Conservation (phyloP, 2,797 vertebrate genomes). For the Mormyrops boulengeri region DNA sequence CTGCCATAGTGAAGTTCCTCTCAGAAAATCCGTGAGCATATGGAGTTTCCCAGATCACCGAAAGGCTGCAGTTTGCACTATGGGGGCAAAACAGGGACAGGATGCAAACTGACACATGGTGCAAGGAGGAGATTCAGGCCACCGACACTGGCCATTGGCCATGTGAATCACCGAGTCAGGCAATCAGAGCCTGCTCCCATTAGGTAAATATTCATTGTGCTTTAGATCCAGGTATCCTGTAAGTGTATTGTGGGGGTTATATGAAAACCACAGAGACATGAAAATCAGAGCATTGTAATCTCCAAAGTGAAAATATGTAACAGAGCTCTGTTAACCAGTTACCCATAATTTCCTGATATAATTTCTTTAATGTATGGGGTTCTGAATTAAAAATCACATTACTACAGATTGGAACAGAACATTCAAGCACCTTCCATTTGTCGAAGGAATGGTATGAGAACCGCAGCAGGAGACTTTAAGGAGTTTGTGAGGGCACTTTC, state of each 20-base stretch:
- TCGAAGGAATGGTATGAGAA: not conserved
- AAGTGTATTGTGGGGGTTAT: not conserved
- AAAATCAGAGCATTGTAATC: not conserved
- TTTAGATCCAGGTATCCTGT: not conserved
- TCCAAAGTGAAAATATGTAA: not conserved
- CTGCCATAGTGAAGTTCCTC: not conserved
- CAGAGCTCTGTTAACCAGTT: not conserved
- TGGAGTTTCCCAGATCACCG: not conserved
- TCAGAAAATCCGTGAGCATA: not conserved
- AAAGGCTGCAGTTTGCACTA: not conserved
- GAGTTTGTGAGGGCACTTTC: constrained; percentile 4
- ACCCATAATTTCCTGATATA: not conserved
- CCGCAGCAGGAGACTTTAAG: not conserved
- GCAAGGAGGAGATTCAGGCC: not conserved
- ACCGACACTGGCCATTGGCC: not conserved
- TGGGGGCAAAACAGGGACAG: not conserved
- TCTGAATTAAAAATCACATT: not conserved
- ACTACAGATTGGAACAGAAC: not conserved
- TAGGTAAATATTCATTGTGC: not conserved
- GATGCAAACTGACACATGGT: not conserved
- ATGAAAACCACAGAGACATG: not conserved
- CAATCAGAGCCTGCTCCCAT: not conserved
- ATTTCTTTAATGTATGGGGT: not conserved
- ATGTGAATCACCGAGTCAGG: not conserved
- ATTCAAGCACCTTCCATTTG: not conserved